These are phyloP conservation scores for Accipiter virgatus DNA, from an alignment of 2,113 vertebrate genomes.

Conservation along the genomic window DNA sequence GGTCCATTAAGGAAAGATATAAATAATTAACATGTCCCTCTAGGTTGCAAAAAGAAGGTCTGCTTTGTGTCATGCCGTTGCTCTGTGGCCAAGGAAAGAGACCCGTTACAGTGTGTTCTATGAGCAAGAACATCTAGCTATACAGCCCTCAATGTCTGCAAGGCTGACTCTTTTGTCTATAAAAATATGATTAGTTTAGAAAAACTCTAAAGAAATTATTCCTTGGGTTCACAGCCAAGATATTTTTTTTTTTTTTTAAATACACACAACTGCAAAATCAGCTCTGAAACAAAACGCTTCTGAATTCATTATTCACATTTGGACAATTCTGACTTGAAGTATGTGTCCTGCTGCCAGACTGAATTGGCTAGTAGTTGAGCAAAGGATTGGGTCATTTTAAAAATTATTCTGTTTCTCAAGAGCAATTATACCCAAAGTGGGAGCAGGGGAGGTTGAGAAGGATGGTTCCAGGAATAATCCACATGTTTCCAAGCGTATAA, in stretches of 20 bases:
- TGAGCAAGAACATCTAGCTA: background rate
- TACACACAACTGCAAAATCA: background rate
- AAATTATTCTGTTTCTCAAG: background rate
- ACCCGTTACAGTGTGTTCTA: background rate
- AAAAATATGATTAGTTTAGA: background rate
- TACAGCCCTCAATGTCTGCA: background rate
- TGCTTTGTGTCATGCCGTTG: slow-evolving; percentile 21
- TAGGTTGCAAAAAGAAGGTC: slow-evolving; percentile 27
- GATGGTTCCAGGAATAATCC: background rate
- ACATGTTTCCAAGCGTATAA: background rate
- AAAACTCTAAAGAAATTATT: background rate
- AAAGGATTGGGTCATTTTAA: background rate
- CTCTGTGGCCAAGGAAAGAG: background rate
- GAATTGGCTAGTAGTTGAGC: background rate
- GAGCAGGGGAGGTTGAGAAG: background rate
- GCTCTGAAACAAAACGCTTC: background rate
- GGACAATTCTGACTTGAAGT: background rate
- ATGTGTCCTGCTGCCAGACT: background rate
- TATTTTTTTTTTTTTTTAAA: background rate
- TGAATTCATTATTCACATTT: background rate
- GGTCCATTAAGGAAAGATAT: slow-evolving; percentile 45
- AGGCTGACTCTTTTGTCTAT: background rate
- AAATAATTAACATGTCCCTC: slow-evolving; percentile 39
- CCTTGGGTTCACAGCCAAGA: background rate
- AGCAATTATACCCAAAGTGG: background rate